phyloP scores from a whole-genome alignment of 2,888 invertebrate species.

The Acleris emargana region DNA sequence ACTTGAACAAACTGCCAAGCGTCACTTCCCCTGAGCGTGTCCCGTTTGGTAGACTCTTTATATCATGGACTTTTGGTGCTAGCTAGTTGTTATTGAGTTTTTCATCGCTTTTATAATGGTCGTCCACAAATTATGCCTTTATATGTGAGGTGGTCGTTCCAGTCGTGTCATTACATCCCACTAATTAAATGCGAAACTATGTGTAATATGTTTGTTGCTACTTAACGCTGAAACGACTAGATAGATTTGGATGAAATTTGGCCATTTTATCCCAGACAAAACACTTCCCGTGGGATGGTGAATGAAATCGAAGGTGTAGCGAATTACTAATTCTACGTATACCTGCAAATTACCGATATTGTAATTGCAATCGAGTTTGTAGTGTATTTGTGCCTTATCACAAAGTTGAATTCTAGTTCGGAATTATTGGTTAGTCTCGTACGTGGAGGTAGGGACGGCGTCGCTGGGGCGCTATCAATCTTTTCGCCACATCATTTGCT shows the following conservation, averaged over 20 bases:
- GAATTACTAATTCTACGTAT: too few species aligned
- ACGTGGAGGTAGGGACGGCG: slow-evolving; percentile 40
- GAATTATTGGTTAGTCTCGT: slow-evolving; percentile 28
- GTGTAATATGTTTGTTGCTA: too few species aligned
- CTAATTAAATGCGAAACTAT: too few species aligned
- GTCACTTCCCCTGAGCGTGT: slow-evolving; percentile 11
- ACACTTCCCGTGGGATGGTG: too few species aligned
- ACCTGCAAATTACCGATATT: background rate
- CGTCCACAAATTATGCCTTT: background rate
- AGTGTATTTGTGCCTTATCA: slow-evolving; percentile 5
- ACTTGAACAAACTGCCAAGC: slow-evolving; percentile 10
- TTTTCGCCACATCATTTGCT: slow-evolving; percentile 83
- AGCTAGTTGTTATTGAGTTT: background rate
- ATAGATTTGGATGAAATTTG: too few species aligned
- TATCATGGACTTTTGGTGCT: background rate
- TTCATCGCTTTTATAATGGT: background rate
- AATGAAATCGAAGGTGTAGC: too few species aligned
- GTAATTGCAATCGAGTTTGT: slow-evolving; percentile 1
- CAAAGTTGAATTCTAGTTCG: slow-evolving; percentile 30
- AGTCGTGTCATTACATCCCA: too few species aligned
- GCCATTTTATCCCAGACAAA: too few species aligned
- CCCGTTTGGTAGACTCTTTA: slow-evolving; percentile 14
- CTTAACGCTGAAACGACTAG: too few species aligned
- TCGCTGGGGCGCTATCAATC: slow-evolving; percentile 70
- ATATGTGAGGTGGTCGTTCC: background rate